These are phyloP conservation scores for Brachionus rubens DNA, from an alignment of 1,140 invertebrate genomes.

Conservation along the genomic window DNA sequence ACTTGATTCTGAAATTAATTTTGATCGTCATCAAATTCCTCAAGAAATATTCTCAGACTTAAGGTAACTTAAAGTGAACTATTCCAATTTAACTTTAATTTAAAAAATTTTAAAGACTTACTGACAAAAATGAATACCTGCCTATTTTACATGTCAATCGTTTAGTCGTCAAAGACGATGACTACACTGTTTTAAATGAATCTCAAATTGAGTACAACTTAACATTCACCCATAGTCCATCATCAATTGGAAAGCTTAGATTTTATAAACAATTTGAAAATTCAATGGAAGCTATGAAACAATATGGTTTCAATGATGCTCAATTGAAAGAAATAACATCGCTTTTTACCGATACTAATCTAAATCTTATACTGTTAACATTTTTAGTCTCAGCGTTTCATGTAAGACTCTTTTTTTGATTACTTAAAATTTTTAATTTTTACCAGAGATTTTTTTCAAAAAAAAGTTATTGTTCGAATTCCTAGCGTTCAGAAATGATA, in stretches of 20 bases:
- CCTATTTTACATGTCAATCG: slow-evolving; percentile 48
- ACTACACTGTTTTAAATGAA: slow-evolving; percentile 51
- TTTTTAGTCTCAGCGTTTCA: slow-evolving; percentile 85
- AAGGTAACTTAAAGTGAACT: neutral
- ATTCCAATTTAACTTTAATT: neutral
- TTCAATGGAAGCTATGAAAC: slow-evolving; percentile 69
- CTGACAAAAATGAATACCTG: slow-evolving; percentile 46
- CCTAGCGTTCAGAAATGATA: slow-evolving; percentile 94
- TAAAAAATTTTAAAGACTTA: neutral
- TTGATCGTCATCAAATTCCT: slow-evolving; percentile 25
- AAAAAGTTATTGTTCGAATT: slow-evolving; percentile 89
- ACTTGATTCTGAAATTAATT: slow-evolving; percentile 2
- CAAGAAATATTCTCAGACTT: neutral
- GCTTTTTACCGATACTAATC: slow-evolving; percentile 90
- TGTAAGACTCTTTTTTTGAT: slow-evolving; percentile 67
- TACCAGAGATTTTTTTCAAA: slow-evolving; percentile 49
- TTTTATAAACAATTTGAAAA: slow-evolving; percentile 75
- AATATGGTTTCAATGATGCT: slow-evolving; percentile 75
- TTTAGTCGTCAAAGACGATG: slow-evolving; percentile 45
- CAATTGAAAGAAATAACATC: slow-evolving; percentile 94
- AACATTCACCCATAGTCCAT: slow-evolving; percentile 60
- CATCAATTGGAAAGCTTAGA: slow-evolving; percentile 63
- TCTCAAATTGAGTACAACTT: slow-evolving; percentile 53
- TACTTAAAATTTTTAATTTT: neutral
- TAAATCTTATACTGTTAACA: slow-evolving; percentile 86